Conservation (phyloP, 1,140 invertebrate species). For the Aleiodes sp. region DNA sequence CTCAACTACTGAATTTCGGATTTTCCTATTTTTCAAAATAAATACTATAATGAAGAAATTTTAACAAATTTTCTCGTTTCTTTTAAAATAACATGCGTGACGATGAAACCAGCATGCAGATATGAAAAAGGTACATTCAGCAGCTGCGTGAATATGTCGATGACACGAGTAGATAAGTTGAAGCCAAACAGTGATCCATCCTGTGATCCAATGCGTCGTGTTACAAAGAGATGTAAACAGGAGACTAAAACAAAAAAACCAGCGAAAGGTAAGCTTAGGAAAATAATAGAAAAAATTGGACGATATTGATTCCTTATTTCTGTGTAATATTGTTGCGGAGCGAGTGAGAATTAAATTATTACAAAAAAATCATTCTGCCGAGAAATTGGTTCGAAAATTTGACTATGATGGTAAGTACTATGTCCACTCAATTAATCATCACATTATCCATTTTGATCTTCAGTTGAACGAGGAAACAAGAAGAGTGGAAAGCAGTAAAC, state of each 20-base stretch:
- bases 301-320: too few species aligned
- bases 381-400: too few species aligned
- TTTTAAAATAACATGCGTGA: constrained; percentile 49
- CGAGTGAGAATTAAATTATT: too few species aligned
- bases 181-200: constrained; percentile 79
- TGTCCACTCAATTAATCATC: too few species aligned
- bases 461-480: constrained; percentile 56
- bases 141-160: constrained; percentile 74
- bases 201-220: constrained; percentile 76
- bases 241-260: constrained; percentile 71
- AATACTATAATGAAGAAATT: not conserved
- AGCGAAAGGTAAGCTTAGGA: constrained; percentile 61
- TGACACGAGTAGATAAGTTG: constrained; percentile 76
- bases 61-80: constrained; percentile 20
- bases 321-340: too few species aligned
- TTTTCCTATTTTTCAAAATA: not conserved
- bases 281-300: not conserved
- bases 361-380: too few species aligned
- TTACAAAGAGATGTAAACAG: constrained; percentile 81
- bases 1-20: too few species aligned
- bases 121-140: constrained; percentile 82
- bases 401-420: too few species aligned
- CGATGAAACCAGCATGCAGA: constrained; percentile 71
- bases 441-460: constrained; percentile 33
- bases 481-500: constrained; percentile 48